A percentile compares a stretch with the other conserved stretches of the same genome.
These are phyloP conservation scores for Regulus satrapa DNA, from an alignment of 2,113 vertebrate species.

Conservation along the genomic window DNA sequence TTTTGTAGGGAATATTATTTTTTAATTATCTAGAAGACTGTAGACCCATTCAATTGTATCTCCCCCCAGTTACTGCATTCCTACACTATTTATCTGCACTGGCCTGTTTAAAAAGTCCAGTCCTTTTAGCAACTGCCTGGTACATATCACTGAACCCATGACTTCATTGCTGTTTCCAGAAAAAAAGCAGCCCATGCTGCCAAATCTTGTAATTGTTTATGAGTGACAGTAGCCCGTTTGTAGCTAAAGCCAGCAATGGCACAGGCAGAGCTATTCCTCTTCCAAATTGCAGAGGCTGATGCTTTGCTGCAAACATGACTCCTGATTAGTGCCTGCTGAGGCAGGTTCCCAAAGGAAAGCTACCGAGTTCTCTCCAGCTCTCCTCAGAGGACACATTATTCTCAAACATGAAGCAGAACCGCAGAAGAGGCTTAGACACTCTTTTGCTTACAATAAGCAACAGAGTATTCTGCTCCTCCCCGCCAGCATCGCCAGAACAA, in stretches of 20 bases:
- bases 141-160: neutral
- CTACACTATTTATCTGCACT: neutral
- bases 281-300: neutral
- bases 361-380: neutral
- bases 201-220: slow-evolving; percentile 53
- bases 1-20: neutral
- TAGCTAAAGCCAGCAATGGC: slow-evolving; percentile 17
- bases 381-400: neutral
- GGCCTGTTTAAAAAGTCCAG: neutral
- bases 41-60: neutral
- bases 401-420: neutral
- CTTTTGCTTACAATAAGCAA: neutral
- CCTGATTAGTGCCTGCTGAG: neutral
- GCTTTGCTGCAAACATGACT: neutral
- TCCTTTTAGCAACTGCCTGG: neutral
- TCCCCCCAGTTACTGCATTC: neutral
- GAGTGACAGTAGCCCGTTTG: slow-evolving; percentile 36
- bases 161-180: slow-evolving; percentile 38
- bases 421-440: neutral
- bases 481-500: neutral
- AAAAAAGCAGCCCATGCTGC: slow-evolving; percentile 18
- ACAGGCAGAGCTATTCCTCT: neutral
- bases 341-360: neutral
- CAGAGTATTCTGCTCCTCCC: neutral
- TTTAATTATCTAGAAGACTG: neutral